Base-by-base conservation (phyloP, 2,113 vertebrate species). In the Romanogobio albipinnatus region DNA sequence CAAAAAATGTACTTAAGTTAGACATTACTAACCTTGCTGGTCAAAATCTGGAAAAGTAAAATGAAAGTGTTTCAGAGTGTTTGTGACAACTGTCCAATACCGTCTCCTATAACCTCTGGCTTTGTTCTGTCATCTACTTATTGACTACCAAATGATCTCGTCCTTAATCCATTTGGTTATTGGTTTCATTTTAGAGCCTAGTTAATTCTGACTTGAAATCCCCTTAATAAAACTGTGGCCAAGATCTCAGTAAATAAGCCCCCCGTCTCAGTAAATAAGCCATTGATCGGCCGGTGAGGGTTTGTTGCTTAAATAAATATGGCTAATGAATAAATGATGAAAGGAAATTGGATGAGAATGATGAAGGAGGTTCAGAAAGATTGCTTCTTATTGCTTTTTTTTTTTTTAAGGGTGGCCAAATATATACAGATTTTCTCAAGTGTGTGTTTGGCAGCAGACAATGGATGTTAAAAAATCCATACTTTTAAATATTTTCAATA, bases 281-380 rank as follows among this genome's bases (percentile, higher is more conserved):
- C 92, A 93, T 94, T 92, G 92, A 94, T 93, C 90, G 85, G 81
- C 81, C 84, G 84, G 82, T 87, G 82, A 76, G 71, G 83, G 78
- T 88, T 85, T 84, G 78, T 90, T 86, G 89, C 86, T 87, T 87
- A 85, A 87, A 93, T 93, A 93, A 93, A 93, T 93, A 92, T 89
- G 89, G 91, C 85, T 89, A 86, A 89, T 94, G 91, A 93, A 94
- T 94, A 91, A 93, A 81, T 93, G 91, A 94, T 94, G 88, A 93
- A 86, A 82, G 81, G 90, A 89, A 93, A 92, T 92, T 78, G 88
- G 89, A 89, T 90, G 68, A 84, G 90, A 86, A 88, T 73, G 71
- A 78, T 62, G 84, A 62, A 85, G 58, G 26, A 75, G 77, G 51
- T 58, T 87, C 68, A 78, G 89, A 79, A 22, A 39, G 73, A 82